phyloP scores from a whole-genome alignment of 2,113 vertebrate genomes.

The Dolichotis patagonum region DNA sequence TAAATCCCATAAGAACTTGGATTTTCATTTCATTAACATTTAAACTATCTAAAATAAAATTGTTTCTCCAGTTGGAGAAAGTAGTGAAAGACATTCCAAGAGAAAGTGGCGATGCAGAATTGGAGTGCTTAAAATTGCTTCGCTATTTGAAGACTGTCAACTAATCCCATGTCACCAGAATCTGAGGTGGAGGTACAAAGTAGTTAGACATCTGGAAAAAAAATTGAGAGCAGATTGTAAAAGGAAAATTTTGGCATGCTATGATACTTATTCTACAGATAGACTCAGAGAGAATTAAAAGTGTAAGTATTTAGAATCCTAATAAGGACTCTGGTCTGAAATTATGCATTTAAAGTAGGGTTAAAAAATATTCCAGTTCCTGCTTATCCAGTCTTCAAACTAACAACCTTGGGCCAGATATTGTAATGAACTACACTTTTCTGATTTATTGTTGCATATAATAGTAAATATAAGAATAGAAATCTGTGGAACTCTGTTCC shows the following conservation, averaged over 20 bases:
- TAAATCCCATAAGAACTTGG: background rate
- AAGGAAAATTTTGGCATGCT: background rate
- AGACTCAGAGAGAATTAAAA: slow-evolving; percentile 44
- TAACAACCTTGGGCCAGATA: background rate
- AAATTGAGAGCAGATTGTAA: slow-evolving; percentile 63
- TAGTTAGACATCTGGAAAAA: slow-evolving; percentile 67
- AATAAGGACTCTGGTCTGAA: background rate
- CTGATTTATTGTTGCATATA: background rate
- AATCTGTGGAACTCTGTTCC: background rate
- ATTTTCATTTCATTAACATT: background rate
- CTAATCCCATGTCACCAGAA: background rate
- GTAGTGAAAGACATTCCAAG: background rate
- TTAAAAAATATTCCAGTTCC: background rate
- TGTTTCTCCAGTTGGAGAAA: background rate
- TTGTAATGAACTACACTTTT: background rate
- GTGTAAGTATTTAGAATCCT: background rate
- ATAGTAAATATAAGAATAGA: background rate
- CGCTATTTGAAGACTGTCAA: slow-evolving; percentile 40
- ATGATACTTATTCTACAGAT: slow-evolving; percentile 10
- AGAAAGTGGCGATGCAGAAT: background rate
- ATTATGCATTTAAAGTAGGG: background rate
- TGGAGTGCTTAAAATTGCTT: background rate
- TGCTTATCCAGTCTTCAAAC: background rate
- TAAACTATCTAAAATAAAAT: background rate
- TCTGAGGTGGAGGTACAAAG: background rate